Base-by-base conservation (phyloP, 1,140 invertebrate species). In the Notospermus geniculatus region DNA sequence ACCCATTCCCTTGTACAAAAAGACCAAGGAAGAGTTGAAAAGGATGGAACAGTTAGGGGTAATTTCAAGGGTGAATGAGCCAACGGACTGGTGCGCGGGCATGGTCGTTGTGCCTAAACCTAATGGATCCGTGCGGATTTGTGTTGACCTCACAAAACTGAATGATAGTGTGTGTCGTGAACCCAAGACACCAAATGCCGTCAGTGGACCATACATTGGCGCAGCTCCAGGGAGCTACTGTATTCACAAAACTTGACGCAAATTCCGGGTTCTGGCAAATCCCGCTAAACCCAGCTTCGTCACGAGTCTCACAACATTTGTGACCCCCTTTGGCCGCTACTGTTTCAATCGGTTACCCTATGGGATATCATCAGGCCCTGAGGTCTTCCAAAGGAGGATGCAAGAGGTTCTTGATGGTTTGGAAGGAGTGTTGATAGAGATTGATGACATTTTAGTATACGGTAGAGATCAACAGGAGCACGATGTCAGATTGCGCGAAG, bases 81-180 rank as follows among this genome's bases (percentile, higher is more conserved):
- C 32, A 39, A 57, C 32, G 22, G 55, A 39, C 25, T 57, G 55
- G 55, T 58, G 57, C n/a, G 23, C 28, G 23, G 23, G 23, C 4
- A 27, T 54, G 23, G 52, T 54, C 15, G 23, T 28, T 2, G 28
- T 54, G 15, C 23, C 23, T 17, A 54, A 54, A 17, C 13, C n/a
- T 7, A 28, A 54, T 54, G 52, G 52, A 23, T 15, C 13, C n/a
- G 28, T 54, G 5, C n/a, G 57, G 17, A 22, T 46, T 2, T 58
- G 57, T 28, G 57, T 58, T n/a, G 57, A 58, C 32, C 45, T 58
- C 2, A 58, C 57, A 11, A 58, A 36, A 29, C 32, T 58, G 17
- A 58, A 58, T 25, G 28, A 54, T 5, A 54, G 28, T 54, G 52
- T 54, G 2, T 36, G 32, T 36, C 32, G 13, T 54, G 28, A 28